Evolutionary conservation across 2,888 invertebrate genomes (phyloP).

Genomic region (Eupeodes luniger): DNA sequence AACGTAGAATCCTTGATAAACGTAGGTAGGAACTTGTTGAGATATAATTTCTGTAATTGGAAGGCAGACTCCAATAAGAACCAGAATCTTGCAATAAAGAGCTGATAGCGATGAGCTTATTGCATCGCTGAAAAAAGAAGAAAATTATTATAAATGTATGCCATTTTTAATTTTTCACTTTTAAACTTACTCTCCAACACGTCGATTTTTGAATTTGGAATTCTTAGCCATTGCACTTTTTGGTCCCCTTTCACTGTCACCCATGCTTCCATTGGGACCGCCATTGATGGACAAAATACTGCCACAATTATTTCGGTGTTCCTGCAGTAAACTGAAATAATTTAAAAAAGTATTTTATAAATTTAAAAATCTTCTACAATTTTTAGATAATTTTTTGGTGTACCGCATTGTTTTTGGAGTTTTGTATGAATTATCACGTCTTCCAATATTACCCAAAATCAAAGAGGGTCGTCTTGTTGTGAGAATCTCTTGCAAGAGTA

Average conservation of each 20-base stretch:
- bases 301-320: constrained; percentile 77
- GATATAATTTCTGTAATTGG: constrained; percentile 95
- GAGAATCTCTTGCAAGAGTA: constrained; percentile 83
- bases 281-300: constrained; percentile 81
- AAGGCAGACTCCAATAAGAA: constrained; percentile 93
- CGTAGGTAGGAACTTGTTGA: constrained; percentile 89
- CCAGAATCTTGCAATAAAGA: constrained; percentile 93
- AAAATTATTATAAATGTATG: constrained; percentile 1
- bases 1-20: constrained; percentile 94
- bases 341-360: background rate
- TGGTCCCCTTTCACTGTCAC: constrained; percentile 79
- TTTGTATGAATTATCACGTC: constrained; percentile 76
- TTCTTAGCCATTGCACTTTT: constrained; percentile 81
- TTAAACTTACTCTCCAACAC: constrained; percentile 84
- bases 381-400: constrained; percentile 31
- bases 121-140: constrained; percentile 86
- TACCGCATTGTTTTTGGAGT: constrained; percentile 81
- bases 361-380: too few species aligned
- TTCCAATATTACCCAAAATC: constrained; percentile 86
- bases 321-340: constrained; percentile 78
- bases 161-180: background rate
- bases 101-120: constrained; percentile 91
- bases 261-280: constrained; percentile 66
- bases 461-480: constrained; percentile 86
- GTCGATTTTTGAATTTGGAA: constrained; percentile 83